Base-by-base conservation (phyloP, 2,888 invertebrate species). In the Falcaria lacertinaria region DNA sequence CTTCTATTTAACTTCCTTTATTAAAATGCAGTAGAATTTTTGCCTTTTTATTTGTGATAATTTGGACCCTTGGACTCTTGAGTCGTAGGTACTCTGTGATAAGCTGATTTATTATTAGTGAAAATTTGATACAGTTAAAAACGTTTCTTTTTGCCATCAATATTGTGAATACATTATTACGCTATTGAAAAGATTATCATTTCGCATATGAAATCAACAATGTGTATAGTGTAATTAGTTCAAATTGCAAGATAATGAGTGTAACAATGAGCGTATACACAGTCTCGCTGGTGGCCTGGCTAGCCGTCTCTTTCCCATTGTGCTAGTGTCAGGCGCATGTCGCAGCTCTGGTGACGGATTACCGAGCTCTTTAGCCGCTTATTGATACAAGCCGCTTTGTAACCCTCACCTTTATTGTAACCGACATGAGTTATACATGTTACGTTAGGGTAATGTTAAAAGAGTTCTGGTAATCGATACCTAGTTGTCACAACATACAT, bases 321-420 rank as follows among this genome's bases (percentile, higher is more conserved):
- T 83, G 58, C 48, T 43, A 46, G 52, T 60, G 65, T 64, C 64
- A 47, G 51, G 58, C 58, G 64, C 56, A 52, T 60, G 65, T 61
- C 68, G 56, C 65, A 60, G 67, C 70, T 57, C 70, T 64, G 64
- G 69, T 85, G 83, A 87, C 84, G 80, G 81, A 85, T 86, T 81
- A 85, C 78, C 59, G 58, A 54, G 52, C 64, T 69, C 65, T 68
- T 80, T 73, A 81, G 71, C 74, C 73, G 74, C 74, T 78, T 80
- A 80, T 72, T 70, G 71, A 65, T 71, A 64, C 62, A 52, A 54
- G 49, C 55, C 57, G 60, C 63, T 57, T 67, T 75, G 71, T 66
- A 66, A 48, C 44, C 45, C 53, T 52, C 48, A 48, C 57, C 61
- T 74, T 74, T 70, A 55, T 44, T 39, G 43, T 47, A 44, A 51